Evolutionary conservation across 1,140 invertebrate species (phyloP).

Genomic region (Yoshiicerus persimilis): DNA sequence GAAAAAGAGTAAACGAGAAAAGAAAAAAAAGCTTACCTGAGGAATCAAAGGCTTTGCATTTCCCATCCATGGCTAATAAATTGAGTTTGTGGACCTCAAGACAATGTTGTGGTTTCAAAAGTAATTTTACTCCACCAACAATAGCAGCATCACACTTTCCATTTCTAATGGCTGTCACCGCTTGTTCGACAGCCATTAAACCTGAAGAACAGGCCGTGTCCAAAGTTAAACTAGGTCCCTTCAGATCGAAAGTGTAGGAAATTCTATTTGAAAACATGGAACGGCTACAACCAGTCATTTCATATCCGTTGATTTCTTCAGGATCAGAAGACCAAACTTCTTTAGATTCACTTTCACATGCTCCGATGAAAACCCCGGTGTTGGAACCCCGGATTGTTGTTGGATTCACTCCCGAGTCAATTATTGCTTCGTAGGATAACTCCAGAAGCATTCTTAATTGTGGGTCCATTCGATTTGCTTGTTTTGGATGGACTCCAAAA

Average conservation of each 20-base stretch:
- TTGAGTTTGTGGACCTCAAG: constrained; percentile 89
- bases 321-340: constrained; percentile 74
- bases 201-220: constrained; percentile 96
- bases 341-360: constrained; percentile 80
- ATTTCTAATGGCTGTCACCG: constrained; percentile 75
- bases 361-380: constrained; percentile 80
- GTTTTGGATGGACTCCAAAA: constrained; percentile 90
- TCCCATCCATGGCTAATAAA: constrained; percentile 87
- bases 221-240: constrained; percentile 84
- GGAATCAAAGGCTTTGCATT: constrained; percentile 90
- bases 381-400: constrained; percentile 73
- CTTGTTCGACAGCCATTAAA: constrained; percentile 83
- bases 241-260: constrained; percentile 92
- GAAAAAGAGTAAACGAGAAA: too few species aligned
- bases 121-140: constrained; percentile 72
- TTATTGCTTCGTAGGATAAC: constrained; percentile 88
- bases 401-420: constrained; percentile 87
- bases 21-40: constrained; percentile 67
- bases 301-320: constrained; percentile 85
- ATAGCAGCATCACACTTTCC: constrained; percentile 91
- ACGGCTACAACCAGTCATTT: constrained; percentile 69
- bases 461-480: constrained; percentile 94
- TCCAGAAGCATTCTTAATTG: constrained; percentile 88
- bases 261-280: constrained; percentile 74
- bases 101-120: constrained; percentile 82